Evolutionary conservation across 2,113 vertebrate genomes (phyloP), one percentile per base, ranked within the genome.

Genomic region (Arizona elegans): DNA sequence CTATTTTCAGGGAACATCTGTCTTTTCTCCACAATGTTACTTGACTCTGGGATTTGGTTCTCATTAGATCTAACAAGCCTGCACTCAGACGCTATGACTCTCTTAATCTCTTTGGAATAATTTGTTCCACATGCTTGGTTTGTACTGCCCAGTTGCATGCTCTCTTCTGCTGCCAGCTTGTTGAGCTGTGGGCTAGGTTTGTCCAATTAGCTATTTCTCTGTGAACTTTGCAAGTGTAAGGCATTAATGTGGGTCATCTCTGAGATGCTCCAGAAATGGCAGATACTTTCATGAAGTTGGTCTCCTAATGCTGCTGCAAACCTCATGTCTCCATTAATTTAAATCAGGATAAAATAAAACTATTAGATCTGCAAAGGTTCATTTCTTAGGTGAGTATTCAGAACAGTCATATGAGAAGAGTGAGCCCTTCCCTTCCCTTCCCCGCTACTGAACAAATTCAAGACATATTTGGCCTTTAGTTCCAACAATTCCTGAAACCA

Each of bases 391-490:
- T 26, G 47, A n/a, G 29, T 59, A 26, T 90, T 33, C 13, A 24
- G 10, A 91, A 88, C 23, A 91, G 2, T 8, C 52, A 88, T 50
- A 38, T 19, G 38, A 21, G 38, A 21, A 21, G n/a, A 38, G 15
- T 21, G 11, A 8, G 65, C 50, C 53, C n/a, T 75, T 75, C n/a
- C 59, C 29, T 70, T 70, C 29, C 3, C 23, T 54, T 54, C 21
- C 1, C 24, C 24, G 13, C 33, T 33, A 19, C 52, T 50, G 19
- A 54, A 62, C 58, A 33, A 47, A 70, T 23, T 88, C 89, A 90
- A 17, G 87, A 33, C 15, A 75, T 55, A 9, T n/a, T 92, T 91
- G 62, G 54, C 94, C 95, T 96, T 90, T 19, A 55, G 8, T 52
- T 54, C 47, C 47, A 43, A 59, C 15, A n/a, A 24, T 70, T 92